Percentiles rank a stretch among this genome's conserved stretches.
Conservation (phyloP, 2,888 invertebrate species). For the Formica aserva region DNA sequence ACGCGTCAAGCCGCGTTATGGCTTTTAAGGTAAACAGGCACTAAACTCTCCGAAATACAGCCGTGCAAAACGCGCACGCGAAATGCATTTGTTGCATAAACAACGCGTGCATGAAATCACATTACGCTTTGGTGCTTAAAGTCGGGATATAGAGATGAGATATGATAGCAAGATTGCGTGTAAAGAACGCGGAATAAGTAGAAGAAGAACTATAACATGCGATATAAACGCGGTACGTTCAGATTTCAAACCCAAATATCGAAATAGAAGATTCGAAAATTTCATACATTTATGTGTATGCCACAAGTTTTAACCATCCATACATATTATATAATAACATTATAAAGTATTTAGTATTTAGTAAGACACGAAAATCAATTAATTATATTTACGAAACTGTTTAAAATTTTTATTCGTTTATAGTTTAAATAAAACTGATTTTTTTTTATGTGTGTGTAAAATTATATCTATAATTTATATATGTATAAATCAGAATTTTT, state of each 20-base stretch:
- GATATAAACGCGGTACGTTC: background rate
- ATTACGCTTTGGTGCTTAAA: slow-evolving; percentile 31
- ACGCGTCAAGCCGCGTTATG: slow-evolving; percentile 49
- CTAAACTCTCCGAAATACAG: slow-evolving; percentile 34
- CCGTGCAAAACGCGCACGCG: slow-evolving; percentile 1
- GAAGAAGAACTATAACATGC: background rate
- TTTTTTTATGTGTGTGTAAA: background rate
- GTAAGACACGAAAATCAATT: background rate
- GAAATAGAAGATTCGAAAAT: background rate
- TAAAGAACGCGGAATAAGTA: background rate
- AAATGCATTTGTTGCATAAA: slow-evolving; percentile 48
- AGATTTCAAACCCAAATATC: background rate
- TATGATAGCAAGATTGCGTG: background rate
- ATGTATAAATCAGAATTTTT: slow-evolving; percentile 19
- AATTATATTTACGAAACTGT: background rate
- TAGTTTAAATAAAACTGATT: background rate
- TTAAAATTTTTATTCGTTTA: background rate
- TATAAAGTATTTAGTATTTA: background rate
- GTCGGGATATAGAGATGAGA: slow-evolving; percentile 28
- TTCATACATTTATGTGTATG: background rate
- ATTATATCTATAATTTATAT: background rate
- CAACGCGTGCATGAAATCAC: slow-evolving; percentile 26
- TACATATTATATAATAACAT: background rate
- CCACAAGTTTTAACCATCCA: background rate
- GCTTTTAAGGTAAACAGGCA: slow-evolving; percentile 53